phyloP scores from a whole-genome alignment of 2,113 vertebrate species.

The Tinamus guttatus region DNA sequence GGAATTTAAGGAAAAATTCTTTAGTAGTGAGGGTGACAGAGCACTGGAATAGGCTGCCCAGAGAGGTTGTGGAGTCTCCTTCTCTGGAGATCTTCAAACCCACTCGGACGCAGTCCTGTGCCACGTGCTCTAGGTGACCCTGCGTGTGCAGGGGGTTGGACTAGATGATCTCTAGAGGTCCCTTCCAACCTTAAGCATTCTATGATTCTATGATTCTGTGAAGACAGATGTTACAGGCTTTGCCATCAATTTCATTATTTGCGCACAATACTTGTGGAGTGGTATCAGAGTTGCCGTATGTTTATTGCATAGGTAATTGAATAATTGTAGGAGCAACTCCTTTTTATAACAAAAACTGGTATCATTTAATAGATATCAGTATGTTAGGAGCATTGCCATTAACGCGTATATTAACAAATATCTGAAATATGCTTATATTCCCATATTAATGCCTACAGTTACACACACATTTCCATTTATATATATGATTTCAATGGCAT shows the following conservation, averaged over 20 bases:
- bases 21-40: too few species aligned
- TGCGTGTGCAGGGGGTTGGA: too few species aligned
- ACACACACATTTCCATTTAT: rapidly evolving
- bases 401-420: background rate
- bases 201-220: too few species aligned
- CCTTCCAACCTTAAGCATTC: too few species aligned
- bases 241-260: background rate
- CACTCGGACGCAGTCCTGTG: too few species aligned
- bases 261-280: background rate
- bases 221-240: background rate
- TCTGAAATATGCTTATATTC: background rate
- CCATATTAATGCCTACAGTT: background rate
- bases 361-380: background rate
- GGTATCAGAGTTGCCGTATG: background rate
- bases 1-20: too few species aligned
- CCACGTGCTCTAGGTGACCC: too few species aligned
- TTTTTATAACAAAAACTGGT: background rate
- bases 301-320: background rate
- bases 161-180: too few species aligned
- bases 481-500: background rate
- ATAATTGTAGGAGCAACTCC: background rate
- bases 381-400: background rate
- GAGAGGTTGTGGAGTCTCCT: too few species aligned
- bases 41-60: too few species aligned
- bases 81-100: too few species aligned